A percentile compares a stretch with the other conserved stretches of the same genome.
Evolutionary conservation across 2,888 invertebrate species (phyloP).

Genomic region (Choristoneura rosaceana): DNA sequence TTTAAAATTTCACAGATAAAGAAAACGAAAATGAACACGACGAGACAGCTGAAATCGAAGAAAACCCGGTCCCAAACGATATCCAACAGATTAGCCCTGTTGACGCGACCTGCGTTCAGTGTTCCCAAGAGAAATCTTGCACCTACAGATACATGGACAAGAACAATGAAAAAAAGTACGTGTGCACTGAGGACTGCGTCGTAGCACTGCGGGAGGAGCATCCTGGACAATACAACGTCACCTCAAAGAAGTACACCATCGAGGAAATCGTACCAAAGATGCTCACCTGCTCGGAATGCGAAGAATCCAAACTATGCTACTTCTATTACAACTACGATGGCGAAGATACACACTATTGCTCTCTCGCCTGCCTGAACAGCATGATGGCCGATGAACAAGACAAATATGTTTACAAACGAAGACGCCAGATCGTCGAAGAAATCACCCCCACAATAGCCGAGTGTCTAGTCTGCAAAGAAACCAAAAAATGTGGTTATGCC

Average conservation of each 20-base stretch:
- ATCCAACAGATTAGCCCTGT: conserved; percentile 72
- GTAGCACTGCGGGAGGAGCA: conserved; percentile 71
- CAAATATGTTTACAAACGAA: conserved; percentile 83
- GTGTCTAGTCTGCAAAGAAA: conserved; percentile 82
- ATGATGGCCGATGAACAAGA: conserved; percentile 83
- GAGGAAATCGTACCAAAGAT: conserved; percentile 69
- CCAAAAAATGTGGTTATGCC: conserved; percentile 76
- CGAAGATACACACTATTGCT: conserved; percentile 82
- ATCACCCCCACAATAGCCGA: conserved; percentile 53
- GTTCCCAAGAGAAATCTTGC: conserved; percentile 66
- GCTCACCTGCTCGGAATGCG: conserved; percentile 73
- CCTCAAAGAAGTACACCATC: conserved; percentile 70
- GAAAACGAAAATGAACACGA: conserved; percentile 77
- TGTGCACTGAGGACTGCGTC: conserved; percentile 83
- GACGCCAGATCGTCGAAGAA: conserved; percentile 81
- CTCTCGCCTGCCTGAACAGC: conserved; percentile 81
- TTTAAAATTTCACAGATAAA: conserved; percentile 64
- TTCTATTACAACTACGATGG: conserved; percentile 79
- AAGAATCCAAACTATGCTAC: conserved; percentile 73
- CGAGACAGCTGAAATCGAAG: conserved; percentile 74
- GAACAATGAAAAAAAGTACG: conserved; percentile 61
- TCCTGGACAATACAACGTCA: conserved; percentile 63
- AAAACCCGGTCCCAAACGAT: conserved; percentile 59
- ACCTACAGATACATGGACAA: conserved; percentile 63
- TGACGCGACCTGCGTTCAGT: conserved; percentile 78